phyloP scores from a whole-genome alignment of 2,888 invertebrate species.

The Drosophila rellima region DNA sequence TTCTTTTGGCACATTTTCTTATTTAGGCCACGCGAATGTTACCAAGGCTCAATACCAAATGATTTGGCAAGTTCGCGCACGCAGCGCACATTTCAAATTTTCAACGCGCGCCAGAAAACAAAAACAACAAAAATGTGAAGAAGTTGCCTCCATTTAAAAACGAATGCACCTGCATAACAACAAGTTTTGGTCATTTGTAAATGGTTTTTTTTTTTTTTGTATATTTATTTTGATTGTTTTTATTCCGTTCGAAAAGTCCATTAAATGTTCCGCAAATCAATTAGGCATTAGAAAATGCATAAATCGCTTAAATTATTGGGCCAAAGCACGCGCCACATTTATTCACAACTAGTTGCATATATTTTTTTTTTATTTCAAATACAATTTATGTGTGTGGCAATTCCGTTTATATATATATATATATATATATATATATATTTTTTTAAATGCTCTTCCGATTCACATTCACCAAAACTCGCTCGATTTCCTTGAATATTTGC shows the following conservation, averaged over 20 bases:
- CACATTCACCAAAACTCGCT: not conserved
- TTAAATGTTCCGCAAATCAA: constrained; percentile 65
- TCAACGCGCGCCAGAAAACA: constrained; percentile 34
- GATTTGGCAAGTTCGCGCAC: constrained; percentile 74
- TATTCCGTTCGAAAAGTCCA: constrained; percentile 6
- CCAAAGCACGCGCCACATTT: constrained; percentile 62
- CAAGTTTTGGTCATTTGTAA: constrained; percentile 37
- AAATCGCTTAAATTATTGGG: constrained; percentile 56
- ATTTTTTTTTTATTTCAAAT: constrained; percentile 20
- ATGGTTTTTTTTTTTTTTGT: constrained; percentile 17
- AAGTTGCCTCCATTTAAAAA: constrained; percentile 25
- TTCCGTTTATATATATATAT: not conserved
- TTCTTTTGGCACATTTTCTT: constrained; percentile 49
- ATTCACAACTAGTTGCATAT: not conserved
- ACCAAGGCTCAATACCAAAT: constrained; percentile 63
- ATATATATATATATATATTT: not conserved
- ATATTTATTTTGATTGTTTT: not conserved
- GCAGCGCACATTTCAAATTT: constrained; percentile 72
- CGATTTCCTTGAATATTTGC: constrained; percentile 14
- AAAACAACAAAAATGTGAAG: constrained; percentile 23
- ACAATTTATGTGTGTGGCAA: constrained; percentile 43
- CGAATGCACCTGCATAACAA: constrained; percentile 63
- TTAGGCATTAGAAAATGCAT: constrained; percentile 70
- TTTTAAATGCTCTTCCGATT: constrained; percentile 9
- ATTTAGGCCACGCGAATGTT: constrained; percentile 72